Evolutionary conservation across 2,797 vertebrate genomes (phyloP).

Genomic region (Parauchenoglanis ngamensis): DNA sequence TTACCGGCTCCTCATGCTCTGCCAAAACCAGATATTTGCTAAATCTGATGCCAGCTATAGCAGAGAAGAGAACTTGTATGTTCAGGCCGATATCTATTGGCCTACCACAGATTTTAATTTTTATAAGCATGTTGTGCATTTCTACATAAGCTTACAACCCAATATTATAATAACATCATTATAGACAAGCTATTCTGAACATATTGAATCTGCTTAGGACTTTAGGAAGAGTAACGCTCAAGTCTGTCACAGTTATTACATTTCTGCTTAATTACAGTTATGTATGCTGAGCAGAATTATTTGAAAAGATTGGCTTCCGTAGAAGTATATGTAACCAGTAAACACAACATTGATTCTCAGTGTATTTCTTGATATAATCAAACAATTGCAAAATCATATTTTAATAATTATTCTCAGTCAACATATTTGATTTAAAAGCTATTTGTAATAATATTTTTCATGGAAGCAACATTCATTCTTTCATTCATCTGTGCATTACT

Average conservation of each 20-base stretch:
- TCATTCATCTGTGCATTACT: not conserved
- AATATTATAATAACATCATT: not conserved
- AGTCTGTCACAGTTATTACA: not conserved
- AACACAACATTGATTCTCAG: not conserved
- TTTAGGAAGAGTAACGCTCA: not conserved
- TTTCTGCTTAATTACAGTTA: not conserved
- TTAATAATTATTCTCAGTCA: not conserved
- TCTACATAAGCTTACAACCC: not conserved
- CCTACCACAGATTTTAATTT: not conserved
- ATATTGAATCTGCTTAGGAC: not conserved
- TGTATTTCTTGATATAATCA: not conserved
- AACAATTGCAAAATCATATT: not conserved
- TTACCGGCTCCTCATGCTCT: conserved; percentile 40
- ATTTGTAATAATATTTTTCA: not conserved
- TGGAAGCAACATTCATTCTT: not conserved
- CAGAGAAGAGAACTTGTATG: not conserved
- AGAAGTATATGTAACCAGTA: not conserved
- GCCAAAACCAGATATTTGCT: conserved; percentile 39
- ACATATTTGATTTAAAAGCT: not conserved
- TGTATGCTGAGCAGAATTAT: not conserved
- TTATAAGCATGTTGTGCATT: not conserved
- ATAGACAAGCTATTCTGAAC: not conserved
- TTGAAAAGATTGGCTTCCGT: not conserved
- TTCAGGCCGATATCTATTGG: not conserved
- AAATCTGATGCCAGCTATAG: conserved; percentile 32